phyloP scores from a whole-genome alignment of 2,888 invertebrate species.

The Cistogaster globosa region DNA sequence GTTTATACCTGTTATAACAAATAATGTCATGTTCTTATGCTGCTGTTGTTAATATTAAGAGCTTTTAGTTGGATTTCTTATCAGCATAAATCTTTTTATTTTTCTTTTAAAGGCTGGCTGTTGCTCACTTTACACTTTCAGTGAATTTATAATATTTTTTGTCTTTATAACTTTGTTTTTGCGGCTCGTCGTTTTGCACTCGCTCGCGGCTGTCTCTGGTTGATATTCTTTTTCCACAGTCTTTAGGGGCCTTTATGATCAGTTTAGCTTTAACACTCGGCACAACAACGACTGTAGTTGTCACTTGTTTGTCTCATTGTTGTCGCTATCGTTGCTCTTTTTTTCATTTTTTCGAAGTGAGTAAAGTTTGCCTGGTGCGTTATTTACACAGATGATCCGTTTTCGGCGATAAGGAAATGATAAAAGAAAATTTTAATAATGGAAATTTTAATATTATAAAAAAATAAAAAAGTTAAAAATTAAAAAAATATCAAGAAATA shows the following conservation, averaged over 20 bases:
- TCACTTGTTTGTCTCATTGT: conserved; percentile 4
- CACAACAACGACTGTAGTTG: conserved; percentile 26
- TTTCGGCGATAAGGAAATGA: conserved; percentile 5
- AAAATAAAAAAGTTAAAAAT: background rate
- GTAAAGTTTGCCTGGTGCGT: conserved; percentile 20
- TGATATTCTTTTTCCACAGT: conserved; percentile 31
- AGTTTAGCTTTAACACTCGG: conserved; percentile 58
- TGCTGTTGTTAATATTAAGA: conserved; percentile 1
- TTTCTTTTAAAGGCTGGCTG: background rate
- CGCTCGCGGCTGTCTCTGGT: background rate
- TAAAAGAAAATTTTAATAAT: background rate
- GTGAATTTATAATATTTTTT: background rate
- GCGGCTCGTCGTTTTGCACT: conserved; percentile 22
- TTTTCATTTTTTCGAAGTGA: conserved; percentile 46
- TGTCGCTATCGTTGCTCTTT: background rate
- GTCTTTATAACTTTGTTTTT: conserved; percentile 17
- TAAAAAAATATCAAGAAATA: background rate
- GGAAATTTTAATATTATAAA: background rate
- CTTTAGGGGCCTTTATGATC: conserved; percentile 55
- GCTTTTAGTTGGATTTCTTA: conserved; percentile 20
- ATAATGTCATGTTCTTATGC: background rate
- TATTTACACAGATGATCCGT: background rate
- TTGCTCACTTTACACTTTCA: background rate
- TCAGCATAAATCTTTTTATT: background rate
- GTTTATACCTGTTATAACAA: background rate